phyloP scores from a whole-genome alignment of 2,797 vertebrate genomes.

The Huso huso region DNA sequence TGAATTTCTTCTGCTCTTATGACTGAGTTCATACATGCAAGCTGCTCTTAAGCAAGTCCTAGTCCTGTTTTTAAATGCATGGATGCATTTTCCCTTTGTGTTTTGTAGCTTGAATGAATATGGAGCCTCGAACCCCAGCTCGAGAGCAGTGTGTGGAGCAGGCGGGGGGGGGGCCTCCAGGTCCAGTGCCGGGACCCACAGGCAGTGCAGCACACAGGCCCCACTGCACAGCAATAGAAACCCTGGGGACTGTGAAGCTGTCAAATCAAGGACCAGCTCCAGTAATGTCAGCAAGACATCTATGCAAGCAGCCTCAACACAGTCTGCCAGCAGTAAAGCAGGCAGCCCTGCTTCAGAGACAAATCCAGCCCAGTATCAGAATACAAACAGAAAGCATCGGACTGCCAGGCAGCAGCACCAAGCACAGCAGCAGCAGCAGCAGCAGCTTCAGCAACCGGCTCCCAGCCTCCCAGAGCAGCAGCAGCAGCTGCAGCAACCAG shows the following conservation, averaged over 20 bases:
- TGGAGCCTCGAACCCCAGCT: constrained; percentile 66
- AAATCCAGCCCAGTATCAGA: constrained; percentile 53
- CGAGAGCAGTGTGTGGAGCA: constrained; percentile 71
- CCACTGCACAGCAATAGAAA: constrained; percentile 60
- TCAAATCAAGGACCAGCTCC: constrained; percentile 64
- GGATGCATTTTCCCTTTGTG: constrained; percentile 14
- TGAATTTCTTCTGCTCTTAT: background rate
- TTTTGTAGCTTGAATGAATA: constrained; percentile 70
- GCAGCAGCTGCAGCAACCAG: constrained; percentile 49
- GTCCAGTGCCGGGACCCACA: constrained; percentile 52
- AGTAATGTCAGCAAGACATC: constrained; percentile 58
- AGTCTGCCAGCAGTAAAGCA: constrained; percentile 51
- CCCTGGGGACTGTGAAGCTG: constrained; percentile 62
- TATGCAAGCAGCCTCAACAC: constrained; percentile 60
- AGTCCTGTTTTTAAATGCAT: too few species aligned
- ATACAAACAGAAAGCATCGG: constrained; percentile 62
- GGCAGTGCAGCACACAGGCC: constrained; percentile 56
- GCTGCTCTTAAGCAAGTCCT: background rate
- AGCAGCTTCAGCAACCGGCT: background rate
- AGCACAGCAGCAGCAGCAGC: constrained; percentile 47
- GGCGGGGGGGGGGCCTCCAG: constrained; percentile 59
- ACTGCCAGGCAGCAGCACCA: constrained; percentile 62
- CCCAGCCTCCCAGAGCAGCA: constrained; percentile 61
- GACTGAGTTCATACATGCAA: background rate
- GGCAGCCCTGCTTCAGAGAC: constrained; percentile 57